Percentiles rank a stretch among this genome's conserved stretches.
Evolutionary conservation across 2,888 invertebrate species (phyloP).

Genomic region (Ashinkailepas kermadecensis): DNA sequence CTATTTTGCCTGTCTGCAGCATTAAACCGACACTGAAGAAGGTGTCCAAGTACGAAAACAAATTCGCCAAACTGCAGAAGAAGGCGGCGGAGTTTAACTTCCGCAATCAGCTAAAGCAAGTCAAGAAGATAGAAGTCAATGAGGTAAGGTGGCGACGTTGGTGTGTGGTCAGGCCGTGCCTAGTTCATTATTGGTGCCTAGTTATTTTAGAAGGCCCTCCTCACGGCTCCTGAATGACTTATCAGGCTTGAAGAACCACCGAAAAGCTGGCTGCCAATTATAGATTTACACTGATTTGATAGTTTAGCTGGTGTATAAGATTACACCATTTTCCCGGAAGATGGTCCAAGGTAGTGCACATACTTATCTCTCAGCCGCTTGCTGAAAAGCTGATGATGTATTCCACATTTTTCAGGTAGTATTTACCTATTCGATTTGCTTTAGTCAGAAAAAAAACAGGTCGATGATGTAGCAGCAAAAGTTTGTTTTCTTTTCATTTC

Average conservation of each 20-base stretch:
- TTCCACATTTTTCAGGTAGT: too few relatives aligned
- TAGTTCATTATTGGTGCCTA: neutral
- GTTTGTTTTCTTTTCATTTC: too few relatives aligned
- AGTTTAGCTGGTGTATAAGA: too few relatives aligned
- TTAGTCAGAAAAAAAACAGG: too few relatives aligned
- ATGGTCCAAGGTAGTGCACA: too few relatives aligned
- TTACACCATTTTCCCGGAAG: too few relatives aligned
- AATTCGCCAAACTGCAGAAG: conserved; percentile 97
- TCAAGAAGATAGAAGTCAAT: conserved; percentile 99
- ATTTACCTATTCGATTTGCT: too few relatives aligned
- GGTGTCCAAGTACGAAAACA: conserved; percentile 99
- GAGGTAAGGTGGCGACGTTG: conserved; percentile 65
- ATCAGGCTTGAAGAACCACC: neutral
- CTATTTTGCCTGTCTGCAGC: conserved; percentile 48
- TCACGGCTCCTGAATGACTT: neutral
- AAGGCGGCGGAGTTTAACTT: conserved; percentile 97
- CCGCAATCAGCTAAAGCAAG: conserved; percentile 98
- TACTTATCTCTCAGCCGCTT: too few relatives aligned
- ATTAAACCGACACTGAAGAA: conserved; percentile 98
- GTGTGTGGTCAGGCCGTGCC: neutral
- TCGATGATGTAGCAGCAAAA: too few relatives aligned
- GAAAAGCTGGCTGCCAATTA: too few relatives aligned
- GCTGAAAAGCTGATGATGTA: too few relatives aligned
- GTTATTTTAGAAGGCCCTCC: neutral
- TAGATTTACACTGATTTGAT: too few relatives aligned